Base-by-base conservation (phyloP, 2,888 invertebrate species). In the Erebia aethiops region DNA sequence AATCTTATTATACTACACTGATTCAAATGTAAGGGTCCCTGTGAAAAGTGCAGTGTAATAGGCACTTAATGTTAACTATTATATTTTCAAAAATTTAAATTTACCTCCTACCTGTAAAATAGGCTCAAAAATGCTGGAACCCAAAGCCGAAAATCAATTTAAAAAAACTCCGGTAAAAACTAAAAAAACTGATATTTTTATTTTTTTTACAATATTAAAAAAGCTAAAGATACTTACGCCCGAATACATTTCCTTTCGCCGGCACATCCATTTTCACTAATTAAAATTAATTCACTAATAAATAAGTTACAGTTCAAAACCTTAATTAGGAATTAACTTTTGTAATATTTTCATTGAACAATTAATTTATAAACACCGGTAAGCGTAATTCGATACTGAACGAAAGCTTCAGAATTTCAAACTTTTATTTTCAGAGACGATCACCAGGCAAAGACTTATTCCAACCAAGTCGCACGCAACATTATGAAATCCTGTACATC, bases 191-290 rank as follows among this genome's bases (percentile, higher is more conserved):
- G 26, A 26, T 26, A 26, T 26, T 26, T 26, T 26, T 21, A 26
- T 35, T 35, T 35, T 35, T 35, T 35, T 35, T 35, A 7, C 5
- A 35, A 35, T 35, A 35, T 35, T 35, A 7, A 1, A 35, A 35
- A 7, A 7, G 35, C 7, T 5, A 5, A 35, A 16, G 1, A 5
- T 63, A 94, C 95, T 94, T 87, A 95, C 95, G 91, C 85, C 94
- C 94, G 77, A 95, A 88, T 78, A 95, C 79, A 82, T 94, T 95
- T 85, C 95, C 95, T 81, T 83, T 94, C 1, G 94, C 93, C 51
- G 93, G 93, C 76, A 94, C 94, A 79, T 94, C 94, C 88, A 95
- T 94, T 75, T 81, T 82, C 43, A 64, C 26, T 54, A 54, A 18
- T 9, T 26, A 52, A 51, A 4, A 35, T 35, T 35, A 35, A 35